Evolutionary conservation across 2,113 vertebrate species (phyloP), one percentile per base, ranked within the genome.

Genomic region (Vombatus ursinus): DNA sequence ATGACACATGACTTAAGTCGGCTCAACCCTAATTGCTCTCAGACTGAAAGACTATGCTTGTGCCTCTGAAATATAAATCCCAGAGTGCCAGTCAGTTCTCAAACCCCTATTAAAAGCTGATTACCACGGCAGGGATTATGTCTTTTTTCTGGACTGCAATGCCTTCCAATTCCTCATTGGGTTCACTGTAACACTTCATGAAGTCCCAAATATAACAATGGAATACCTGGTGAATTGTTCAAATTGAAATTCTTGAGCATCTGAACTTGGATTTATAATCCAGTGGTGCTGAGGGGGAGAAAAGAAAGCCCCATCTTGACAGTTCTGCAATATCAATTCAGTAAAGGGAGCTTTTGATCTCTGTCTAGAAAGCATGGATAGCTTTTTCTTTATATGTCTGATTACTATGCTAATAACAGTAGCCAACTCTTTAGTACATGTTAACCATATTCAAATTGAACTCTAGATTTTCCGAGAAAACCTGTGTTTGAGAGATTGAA

Each of bases 381-480:
- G 3, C 91, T 44, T 97, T 94, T 95, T 48, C 94, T 95, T 95
- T 89, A 37, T n/a, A 93, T 44, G n/a, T 52, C 90, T 96, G 3
- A 91, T 93, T 97, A 91, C 92, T 96, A 92, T 96, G n/a, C 44
- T 93, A 94, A 89, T 50, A 93, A 44, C 92, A 89, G 77, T 26
- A 92, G n/a, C 52, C 94, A 92, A 94, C 23, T 50, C 94, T 90
- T 97, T 48, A 0, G 52, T n/a, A 28, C 0, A 23, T 47, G 50
- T 50, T 52, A 31, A 95, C 9, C 94, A 52, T 50, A 44, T 95
- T 90, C 14, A 28, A n/a, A 91, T 95, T 94, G 92, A 92, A 54
- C 96, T 97, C 26, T 92, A 94, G 89, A 89, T 48, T 95, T 9
- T 25, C 49, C 96, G 61, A 1, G 53, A 54, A 90, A 61, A 47